Conservation (phyloP, 2,888 invertebrate species). For the Parnassius smintheus region DNA sequence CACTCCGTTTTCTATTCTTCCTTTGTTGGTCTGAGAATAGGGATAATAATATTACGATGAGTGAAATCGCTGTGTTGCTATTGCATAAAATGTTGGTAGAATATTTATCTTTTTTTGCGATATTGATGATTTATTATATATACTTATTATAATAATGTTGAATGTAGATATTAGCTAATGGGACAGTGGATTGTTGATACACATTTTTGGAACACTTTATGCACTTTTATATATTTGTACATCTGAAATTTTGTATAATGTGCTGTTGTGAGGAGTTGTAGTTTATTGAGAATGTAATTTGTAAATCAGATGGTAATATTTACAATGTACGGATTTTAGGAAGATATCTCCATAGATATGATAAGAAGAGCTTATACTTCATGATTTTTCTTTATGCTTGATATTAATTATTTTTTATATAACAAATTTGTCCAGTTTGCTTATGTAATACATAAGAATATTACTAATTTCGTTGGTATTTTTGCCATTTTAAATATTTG, state of each 20-base stretch:
- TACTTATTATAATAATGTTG: conserved; percentile 30
- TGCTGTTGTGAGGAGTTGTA: conserved; percentile 60
- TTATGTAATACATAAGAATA: too few relatives aligned
- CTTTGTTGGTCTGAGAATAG: too few relatives aligned
- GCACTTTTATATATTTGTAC: conserved; percentile 79
- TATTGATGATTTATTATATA: conserved; percentile 36
- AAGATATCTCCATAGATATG: conserved; percentile 10
- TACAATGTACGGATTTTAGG: conserved; percentile 11
- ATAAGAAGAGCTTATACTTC: conserved; percentile 16
- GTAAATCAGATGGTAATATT: conserved; percentile 5
- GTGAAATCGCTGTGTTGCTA: conserved; percentile 34
- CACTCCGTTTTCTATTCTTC: too few relatives aligned
- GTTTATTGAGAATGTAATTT: conserved; percentile 29
- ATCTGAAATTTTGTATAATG: conserved; percentile 62
- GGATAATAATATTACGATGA: not conserved
- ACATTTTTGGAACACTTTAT: conserved; percentile 78
- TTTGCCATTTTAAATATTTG: too few relatives aligned
- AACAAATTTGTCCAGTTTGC: too few relatives aligned
- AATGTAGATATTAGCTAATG: conserved; percentile 43
- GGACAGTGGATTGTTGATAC: conserved; percentile 57
- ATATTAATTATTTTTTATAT: conserved; percentile 1
- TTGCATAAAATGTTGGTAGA: conserved; percentile 31
- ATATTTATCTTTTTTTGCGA: conserved; percentile 41
- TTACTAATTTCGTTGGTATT: too few relatives aligned
- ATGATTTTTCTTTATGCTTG: conserved; percentile 3